Base-by-base conservation (phyloP, 2,113 vertebrate genomes). In the Thalassarche chlororhynchos region DNA sequence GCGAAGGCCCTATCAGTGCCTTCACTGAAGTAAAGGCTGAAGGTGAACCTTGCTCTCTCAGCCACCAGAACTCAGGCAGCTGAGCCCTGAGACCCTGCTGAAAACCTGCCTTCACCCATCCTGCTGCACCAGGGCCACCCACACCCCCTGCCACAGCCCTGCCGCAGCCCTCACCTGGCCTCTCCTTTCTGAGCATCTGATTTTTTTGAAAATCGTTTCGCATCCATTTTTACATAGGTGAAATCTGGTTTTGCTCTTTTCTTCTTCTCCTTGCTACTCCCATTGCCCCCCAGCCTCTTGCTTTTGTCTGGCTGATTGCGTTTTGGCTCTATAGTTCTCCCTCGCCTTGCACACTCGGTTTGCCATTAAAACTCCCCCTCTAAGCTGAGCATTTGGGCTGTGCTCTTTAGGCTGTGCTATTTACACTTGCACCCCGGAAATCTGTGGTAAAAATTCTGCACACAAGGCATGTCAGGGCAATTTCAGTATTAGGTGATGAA, bases 401-500 rank as follows among this genome's bases (percentile, higher is more conserved):
- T 65, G 87, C 34, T 87, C 46, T 74, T 95, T 58, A 70, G 44
- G 47, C 82, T 44, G 47, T 62, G 64, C 49, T 55, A 38, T 29
- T 72, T 64, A 42, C 4, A 6, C 36, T 66, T 51, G n/a, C 29
- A 79, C 60, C 24, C 70, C 1, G 1, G 93, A 91, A 89, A 5
- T 18, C 40, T 70, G 76, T 5, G 23, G 77, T 84, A 75, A 87
- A 92, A 92, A 62, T 60, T 84, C 38, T 70, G 82, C 65, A 75
- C 40, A 55, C 29, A 25, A 64, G 44, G 29, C 32, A 5, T 36
- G 80, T 87, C 55, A 89, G 64, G 64, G 77, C 12, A 84, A 95
- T 96, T 95, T 95, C 84, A 83, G 24, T 87, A 94, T 91, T 64
- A 91, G 70, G 57, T 29, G 81, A 84, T 24, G 81, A 93, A 94